A percentile compares a stretch with the other conserved stretches of the same genome.
These are phyloP conservation scores for Uropsilus gracilis DNA, from an alignment of 2,113 vertebrate genomes.

Conservation along the genomic window DNA sequence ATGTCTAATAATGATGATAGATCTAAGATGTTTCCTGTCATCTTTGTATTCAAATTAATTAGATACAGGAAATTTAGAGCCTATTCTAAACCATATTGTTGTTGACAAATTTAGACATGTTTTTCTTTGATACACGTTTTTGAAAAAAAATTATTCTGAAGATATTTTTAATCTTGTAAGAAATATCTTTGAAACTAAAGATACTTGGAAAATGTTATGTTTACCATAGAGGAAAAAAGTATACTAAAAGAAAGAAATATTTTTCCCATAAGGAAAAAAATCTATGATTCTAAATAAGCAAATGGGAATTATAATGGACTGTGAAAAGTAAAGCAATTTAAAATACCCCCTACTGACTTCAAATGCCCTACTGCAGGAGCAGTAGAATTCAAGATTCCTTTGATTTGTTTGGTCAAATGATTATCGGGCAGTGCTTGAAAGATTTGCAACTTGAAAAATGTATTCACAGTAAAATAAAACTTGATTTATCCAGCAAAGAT, in stretches of 20 bases:
- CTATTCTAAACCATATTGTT: neutral
- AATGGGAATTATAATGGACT: constrained; percentile 53
- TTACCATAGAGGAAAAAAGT: neutral
- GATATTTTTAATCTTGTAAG: neutral
- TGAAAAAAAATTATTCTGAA: constrained; percentile 32
- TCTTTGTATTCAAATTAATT: neutral
- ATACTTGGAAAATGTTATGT: neutral
- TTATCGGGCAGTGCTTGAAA: constrained; percentile 60
- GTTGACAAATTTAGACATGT: neutral
- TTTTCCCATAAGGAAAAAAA: constrained; percentile 24
- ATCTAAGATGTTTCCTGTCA: neutral
- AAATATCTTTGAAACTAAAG: constrained; percentile 43
- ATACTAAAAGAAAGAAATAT: neutral
- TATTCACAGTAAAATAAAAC: constrained; percentile 62
- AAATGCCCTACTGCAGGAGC: neutral
- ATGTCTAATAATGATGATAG: neutral
- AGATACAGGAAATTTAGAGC: neutral
- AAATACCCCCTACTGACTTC: constrained; percentile 42
- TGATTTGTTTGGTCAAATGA: constrained; percentile 65
- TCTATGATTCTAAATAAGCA: constrained; percentile 31
- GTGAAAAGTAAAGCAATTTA: constrained; percentile 54
- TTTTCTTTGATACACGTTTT: neutral
- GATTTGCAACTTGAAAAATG: constrained; percentile 60
- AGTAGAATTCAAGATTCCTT: constrained; percentile 50
- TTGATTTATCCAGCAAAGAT: neutral